phyloP scores from a whole-genome alignment of 2,888 invertebrate genomes.

The Linyphia triangularis region DNA sequence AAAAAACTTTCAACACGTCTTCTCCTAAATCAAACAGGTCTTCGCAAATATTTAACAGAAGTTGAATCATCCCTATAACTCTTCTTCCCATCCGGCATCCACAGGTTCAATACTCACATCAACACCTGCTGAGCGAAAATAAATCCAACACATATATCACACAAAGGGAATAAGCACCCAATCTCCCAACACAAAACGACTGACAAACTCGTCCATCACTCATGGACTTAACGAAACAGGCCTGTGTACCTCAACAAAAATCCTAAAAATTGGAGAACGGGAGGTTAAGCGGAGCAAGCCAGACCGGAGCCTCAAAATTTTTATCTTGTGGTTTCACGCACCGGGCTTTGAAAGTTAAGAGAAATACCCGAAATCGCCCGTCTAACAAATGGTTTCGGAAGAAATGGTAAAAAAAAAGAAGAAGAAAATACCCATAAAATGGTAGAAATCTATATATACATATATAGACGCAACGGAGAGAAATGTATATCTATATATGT shows the following conservation, averaged over 20 bases:
- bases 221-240: slow-evolving; percentile 47
- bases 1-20: background rate
- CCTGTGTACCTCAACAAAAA: slow-evolving; percentile 46
- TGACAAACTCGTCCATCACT: slow-evolving; percentile 50
- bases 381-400: slow-evolving; percentile 67
- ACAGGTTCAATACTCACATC: slow-evolving; percentile 42
- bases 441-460: slow-evolving; percentile 41
- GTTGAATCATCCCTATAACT: slow-evolving; percentile 11
- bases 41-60: slow-evolving; percentile 3
- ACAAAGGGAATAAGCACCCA: slow-evolving; percentile 12
- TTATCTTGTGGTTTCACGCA: slow-evolving; percentile 74
- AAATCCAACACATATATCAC: slow-evolving; percentile 39
- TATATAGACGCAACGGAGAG: slow-evolving; percentile 3
- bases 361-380: slow-evolving; percentile 53
- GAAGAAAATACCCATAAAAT: slow-evolving; percentile 5
- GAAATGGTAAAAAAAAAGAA: background rate
- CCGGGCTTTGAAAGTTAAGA: slow-evolving; percentile 67
- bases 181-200: slow-evolving; percentile 11
- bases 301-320: slow-evolving; percentile 24
- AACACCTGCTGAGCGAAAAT: slow-evolving; percentile 42
- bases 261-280: slow-evolving; percentile 39
- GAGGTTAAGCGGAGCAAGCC: background rate
- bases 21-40: slow-evolving; percentile 8
- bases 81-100: slow-evolving; percentile 16
- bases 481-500: slow-evolving; percentile 2